These are phyloP conservation scores for Mus spretus DNA, from an alignment of 2,797 vertebrate genomes.

Conservation along the genomic window DNA sequence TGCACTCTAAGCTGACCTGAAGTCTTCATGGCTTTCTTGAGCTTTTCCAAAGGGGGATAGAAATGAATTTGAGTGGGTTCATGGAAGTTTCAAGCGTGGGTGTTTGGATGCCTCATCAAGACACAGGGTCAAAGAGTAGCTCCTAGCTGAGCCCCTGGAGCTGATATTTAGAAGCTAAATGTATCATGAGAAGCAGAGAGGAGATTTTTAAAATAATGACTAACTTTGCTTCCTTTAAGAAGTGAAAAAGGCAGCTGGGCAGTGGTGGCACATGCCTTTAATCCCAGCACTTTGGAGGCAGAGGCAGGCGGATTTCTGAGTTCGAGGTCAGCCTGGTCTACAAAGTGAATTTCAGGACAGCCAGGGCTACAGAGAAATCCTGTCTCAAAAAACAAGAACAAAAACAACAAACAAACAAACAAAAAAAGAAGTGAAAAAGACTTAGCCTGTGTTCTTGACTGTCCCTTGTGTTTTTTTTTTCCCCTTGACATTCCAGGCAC, in stretches of 20 bases:
- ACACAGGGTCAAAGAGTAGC: not conserved
- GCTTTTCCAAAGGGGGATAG: not conserved
- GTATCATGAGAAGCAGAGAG: not conserved
- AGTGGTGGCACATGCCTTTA: no score
- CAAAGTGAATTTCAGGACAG: no score
- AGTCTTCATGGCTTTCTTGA: not conserved
- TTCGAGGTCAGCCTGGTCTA: no score
- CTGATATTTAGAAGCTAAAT: not conserved
- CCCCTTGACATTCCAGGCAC: not conserved
- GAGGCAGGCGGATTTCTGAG: no score
- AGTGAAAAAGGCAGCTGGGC: not conserved
- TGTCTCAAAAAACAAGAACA: no score
- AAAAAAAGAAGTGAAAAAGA: not conserved
- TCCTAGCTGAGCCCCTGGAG: not conserved
- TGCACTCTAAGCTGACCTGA: not conserved
- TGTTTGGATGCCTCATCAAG: not conserved
- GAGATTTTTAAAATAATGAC: not conserved
- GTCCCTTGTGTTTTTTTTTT: not conserved
- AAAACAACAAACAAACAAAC: no score
- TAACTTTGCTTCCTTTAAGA: not conserved
- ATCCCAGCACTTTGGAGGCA: no score
- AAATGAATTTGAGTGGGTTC: not conserved
- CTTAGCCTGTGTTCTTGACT: not conserved
- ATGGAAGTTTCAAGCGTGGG: fast-evolving
- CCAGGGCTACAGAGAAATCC: no score